Conservation (phyloP, 2,113 vertebrate genomes). For the Chlorodrepanis virens region DNA sequence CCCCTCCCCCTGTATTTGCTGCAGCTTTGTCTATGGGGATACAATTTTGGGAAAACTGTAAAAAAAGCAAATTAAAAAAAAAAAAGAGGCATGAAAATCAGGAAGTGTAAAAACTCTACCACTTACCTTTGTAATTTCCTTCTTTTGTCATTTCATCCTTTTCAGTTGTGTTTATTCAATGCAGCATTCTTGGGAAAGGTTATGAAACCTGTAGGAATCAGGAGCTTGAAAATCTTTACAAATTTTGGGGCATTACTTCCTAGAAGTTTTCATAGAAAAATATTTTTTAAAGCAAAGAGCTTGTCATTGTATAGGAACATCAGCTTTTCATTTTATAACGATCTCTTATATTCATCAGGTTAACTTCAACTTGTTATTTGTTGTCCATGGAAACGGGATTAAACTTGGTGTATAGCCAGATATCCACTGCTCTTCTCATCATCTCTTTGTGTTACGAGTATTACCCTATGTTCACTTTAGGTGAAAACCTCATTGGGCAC, state of each 20-base stretch:
- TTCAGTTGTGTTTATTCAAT: not conserved
- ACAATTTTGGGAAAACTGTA: not conserved
- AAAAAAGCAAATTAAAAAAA: not conserved
- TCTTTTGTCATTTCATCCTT: not conserved
- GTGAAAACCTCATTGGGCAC: not conserved
- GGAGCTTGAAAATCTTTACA: not conserved
- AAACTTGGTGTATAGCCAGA: not conserved
- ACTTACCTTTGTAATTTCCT: not conserved
- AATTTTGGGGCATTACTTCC: not conserved
- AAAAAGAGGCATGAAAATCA: not conserved
- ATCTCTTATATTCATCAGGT: not conserved
- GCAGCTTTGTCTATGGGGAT: not conserved
- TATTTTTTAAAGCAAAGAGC: not conserved
- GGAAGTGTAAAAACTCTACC: not conserved
- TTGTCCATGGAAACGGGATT: accelerated
- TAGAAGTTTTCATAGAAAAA: not conserved
- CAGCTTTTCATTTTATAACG: not conserved
- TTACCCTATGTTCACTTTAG: not conserved
- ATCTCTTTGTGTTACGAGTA: not conserved
- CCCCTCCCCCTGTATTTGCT: not conserved
- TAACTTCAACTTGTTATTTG: not conserved
- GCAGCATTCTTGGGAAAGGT: not conserved
- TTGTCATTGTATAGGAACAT: not conserved
- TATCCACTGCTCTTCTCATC: not conserved
- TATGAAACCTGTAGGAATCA: not conserved